Base-by-base conservation (phyloP, 1,140 invertebrate species). In the Magallana gigas region DNA sequence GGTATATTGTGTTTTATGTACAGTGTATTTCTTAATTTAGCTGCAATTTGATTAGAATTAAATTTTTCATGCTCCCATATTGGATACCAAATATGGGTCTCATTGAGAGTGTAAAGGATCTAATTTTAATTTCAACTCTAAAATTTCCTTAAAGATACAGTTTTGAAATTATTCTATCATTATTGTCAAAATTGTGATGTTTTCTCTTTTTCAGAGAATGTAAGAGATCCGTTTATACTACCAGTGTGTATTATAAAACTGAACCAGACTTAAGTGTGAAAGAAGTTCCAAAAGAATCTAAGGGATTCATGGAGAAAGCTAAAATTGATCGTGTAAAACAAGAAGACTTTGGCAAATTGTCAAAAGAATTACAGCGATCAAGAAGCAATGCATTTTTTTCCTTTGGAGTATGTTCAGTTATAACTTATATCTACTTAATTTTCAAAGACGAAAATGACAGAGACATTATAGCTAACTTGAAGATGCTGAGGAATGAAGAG, bases 401-500 rank as follows among this genome's bases (percentile, higher is more conserved):
- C 68, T 76, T 76, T 29, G 12, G 11, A 8, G 8, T 36, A 36
- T 29, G 68, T 76, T 23, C 8, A 12, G 7, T 76, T 8, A 29
- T 76, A 9, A 12, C 12, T 76, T 76, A 29, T 9, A 11, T 36
- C 23, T 76, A 76, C 68, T 29, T 76, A 29, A 12, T 29, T 8
- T 12, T 48, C 12, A 76, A 76, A 76, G 36, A 8, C 12, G 68
- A 76, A 76, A 76, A 76, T 76, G 68, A 76, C 12, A 36, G 68
- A 29, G 68, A 76, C 68, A 76, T 76, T 29, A 76, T 36, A 76
- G 23, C 68, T 12, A 76, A 76, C 36, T 76, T 76, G 23, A 18
- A 23, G 36, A 11, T 76, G 18, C 36, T 76, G 29, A 76, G 36
- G 14, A 18, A 29, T 76, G 68, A 76, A 2, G 68, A 76, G 29